Conservation (phyloP, 2,797 vertebrate species). For the Acanthurus tractus region DNA sequence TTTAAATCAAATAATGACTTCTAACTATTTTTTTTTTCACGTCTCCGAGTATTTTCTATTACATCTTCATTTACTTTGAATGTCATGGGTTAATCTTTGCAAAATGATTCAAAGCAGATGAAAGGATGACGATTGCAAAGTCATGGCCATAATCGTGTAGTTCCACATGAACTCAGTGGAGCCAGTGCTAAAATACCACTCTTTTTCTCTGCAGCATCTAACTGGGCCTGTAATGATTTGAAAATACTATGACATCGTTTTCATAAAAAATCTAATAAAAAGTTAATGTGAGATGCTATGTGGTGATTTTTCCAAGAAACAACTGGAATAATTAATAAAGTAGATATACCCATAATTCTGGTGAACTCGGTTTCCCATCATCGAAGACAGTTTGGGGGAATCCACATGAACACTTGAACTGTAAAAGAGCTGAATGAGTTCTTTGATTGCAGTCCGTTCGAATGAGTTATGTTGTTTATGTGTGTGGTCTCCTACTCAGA, state of each 20-base stretch:
- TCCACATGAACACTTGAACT: slow-evolving; percentile 5
- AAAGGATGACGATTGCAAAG: neutral
- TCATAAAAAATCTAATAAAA: neutral
- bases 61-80: neutral
- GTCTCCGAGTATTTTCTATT: neutral
- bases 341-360: neutral
- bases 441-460: slow-evolving; percentile 22
- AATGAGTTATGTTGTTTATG: slow-evolving; percentile 39
- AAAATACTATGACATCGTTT: neutral
- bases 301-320: neutral
- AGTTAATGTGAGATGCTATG: neutral
- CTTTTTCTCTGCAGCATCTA: neutral
- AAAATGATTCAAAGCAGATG: neutral
- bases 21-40: neutral
- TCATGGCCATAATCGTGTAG: neutral
- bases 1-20: no score
- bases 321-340: neutral
- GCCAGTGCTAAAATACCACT: neutral
- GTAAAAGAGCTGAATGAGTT: slow-evolving; percentile 9
- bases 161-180: neutral
- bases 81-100: neutral
- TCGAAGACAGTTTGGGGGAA: neutral
- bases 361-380: neutral
- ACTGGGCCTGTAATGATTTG: neutral
- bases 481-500: slow-evolving; percentile 59